These are phyloP conservation scores for Brienomyrus longianalis DNA, from an alignment of 2,113 vertebrate genomes.

Conservation along the genomic window DNA sequence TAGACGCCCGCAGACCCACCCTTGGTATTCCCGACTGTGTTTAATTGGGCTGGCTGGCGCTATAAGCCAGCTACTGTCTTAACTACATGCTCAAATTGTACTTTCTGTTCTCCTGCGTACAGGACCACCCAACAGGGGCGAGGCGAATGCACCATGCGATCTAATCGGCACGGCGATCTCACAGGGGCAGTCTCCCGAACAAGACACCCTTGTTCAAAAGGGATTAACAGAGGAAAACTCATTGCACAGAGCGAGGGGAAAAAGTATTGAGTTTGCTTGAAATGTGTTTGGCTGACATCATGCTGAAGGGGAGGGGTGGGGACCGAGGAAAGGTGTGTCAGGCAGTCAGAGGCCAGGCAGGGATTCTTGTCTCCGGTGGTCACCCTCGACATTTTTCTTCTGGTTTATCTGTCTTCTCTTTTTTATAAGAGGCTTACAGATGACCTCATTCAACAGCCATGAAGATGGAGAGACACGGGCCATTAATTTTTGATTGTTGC, in stretches of 20 bases:
- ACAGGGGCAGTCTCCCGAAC: not conserved
- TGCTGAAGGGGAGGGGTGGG: not conserved
- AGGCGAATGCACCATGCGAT: not conserved
- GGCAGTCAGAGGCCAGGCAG: not conserved
- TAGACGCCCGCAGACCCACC: not conserved
- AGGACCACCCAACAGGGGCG: not conserved
- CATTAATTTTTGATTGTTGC: constrained; percentile 7
- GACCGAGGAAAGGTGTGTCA: not conserved
- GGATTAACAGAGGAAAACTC: not conserved
- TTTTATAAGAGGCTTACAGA: not conserved
- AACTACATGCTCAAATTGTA: not conserved
- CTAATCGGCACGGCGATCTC: not conserved
- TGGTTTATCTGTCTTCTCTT: not conserved
- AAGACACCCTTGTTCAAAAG: constrained; percentile 12
- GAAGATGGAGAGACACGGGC: not conserved
- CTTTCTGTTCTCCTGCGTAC: not conserved
- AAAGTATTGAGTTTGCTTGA: not conserved
- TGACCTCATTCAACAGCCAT: constrained; percentile 4
- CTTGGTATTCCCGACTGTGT: not conserved
- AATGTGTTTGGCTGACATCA: constrained; percentile 15
- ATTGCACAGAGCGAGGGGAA: not conserved
- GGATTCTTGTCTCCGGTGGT: not conserved
- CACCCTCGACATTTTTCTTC: not conserved
- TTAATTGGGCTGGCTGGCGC: not conserved
- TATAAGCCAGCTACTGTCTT: not conserved